Percentiles rank a stretch among this genome's conserved stretches.
phyloP scores from a whole-genome alignment of 1,140 invertebrate species.

The Oreohelix idahoensis region DNA sequence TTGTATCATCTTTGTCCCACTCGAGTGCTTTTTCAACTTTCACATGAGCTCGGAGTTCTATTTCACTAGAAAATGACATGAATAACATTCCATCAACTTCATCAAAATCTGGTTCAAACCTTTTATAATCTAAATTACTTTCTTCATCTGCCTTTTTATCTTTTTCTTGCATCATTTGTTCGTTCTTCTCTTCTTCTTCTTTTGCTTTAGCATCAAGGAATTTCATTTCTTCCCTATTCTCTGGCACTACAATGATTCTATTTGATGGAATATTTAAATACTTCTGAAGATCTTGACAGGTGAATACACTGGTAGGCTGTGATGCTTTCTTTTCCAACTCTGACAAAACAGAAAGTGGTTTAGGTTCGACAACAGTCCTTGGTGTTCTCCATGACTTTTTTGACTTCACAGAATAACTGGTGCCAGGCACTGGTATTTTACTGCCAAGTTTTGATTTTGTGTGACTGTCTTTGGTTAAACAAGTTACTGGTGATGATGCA shows the following conservation, averaged over 20 bases:
- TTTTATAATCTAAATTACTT: conserved; percentile 31
- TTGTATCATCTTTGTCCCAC: conserved; percentile 50
- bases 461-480: background rate
- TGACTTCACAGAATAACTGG: conserved; percentile 25
- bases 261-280: conserved; percentile 41
- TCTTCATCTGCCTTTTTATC: conserved; percentile 27
- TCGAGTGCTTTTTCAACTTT: conserved; percentile 59
- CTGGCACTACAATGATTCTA: conserved; percentile 44
- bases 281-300: conserved; percentile 38
- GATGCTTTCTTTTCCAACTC: conserved; percentile 29
- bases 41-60: conserved; percentile 61
- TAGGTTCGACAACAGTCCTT: conserved; percentile 28
- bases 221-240: conserved; percentile 41
- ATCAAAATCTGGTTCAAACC: conserved; percentile 66
- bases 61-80: conserved; percentile 63
- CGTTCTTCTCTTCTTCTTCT: conserved; percentile 47
- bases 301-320: conserved; percentile 7
- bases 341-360: conserved; percentile 21
- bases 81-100: conserved; percentile 66
- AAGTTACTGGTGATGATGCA: background rate
- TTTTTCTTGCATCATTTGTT: conserved; percentile 24
- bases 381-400: conserved; percentile 35
- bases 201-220: conserved; percentile 48
- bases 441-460: conserved; percentile 38
- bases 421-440: conserved; percentile 38